Evolutionary conservation across 2,888 invertebrate species (phyloP).

Genomic region (Nomada ferruginata): DNA sequence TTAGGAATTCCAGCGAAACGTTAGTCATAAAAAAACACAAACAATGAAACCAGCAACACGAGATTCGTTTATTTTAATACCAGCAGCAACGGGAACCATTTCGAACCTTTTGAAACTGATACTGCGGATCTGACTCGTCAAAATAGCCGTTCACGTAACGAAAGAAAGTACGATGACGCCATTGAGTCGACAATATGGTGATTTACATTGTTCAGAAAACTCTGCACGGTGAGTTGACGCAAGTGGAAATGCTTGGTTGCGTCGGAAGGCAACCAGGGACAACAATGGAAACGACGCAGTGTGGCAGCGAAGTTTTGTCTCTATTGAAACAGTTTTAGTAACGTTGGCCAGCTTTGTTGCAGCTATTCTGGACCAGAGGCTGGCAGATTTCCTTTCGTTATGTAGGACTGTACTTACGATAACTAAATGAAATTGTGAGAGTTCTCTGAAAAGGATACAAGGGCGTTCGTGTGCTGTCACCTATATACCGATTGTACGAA

Average conservation of each 20-base stretch:
- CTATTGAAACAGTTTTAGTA: constrained; percentile 22
- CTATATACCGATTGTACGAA: too few relatives aligned
- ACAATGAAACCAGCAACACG: too few relatives aligned
- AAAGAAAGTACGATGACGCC: not conserved
- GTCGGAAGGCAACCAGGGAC: not conserved
- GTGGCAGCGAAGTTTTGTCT: constrained; percentile 37
- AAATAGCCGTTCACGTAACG: too few relatives aligned
- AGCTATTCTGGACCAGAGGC: not conserved
- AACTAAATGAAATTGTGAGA: not conserved
- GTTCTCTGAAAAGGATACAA: not conserved
- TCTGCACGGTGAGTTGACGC: constrained; percentile 15
- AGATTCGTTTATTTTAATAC: too few relatives aligned
- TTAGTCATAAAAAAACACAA: too few relatives aligned
- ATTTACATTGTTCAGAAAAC: constrained; percentile 30
- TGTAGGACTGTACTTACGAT: not conserved
- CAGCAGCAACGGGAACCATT: too few relatives aligned
- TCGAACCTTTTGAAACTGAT: not conserved
- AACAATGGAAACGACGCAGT: constrained; percentile 15
- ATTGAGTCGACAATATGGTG: not conserved
- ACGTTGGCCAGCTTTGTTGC: constrained; percentile 11
- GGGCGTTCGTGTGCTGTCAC: too few relatives aligned
- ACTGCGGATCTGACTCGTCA: not conserved
- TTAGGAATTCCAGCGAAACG: too few relatives aligned
- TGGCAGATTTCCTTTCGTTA: constrained; percentile 10
- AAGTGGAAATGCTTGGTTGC: not conserved